Evolutionary conservation across 2,888 invertebrate genomes (phyloP), one percentile per base, ranked within the genome.

Genomic region (Pseudoips prasinana): DNA sequence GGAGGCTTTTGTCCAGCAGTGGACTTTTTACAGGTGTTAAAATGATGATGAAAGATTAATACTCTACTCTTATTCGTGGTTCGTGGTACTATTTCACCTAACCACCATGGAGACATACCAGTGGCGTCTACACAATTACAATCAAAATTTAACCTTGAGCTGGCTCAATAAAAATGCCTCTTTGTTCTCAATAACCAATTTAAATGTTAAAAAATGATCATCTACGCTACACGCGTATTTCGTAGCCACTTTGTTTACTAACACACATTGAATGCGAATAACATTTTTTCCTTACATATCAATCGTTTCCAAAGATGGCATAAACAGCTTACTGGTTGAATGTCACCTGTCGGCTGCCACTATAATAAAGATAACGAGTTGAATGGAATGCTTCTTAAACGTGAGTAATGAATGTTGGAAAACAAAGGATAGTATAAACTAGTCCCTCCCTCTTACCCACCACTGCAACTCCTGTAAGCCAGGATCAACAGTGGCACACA

Each of bases 261-360:
- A 72, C 70, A 66, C 51, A 56, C 37, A 44, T 34, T 66, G 73
- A 73, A 75, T 77, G 64, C 58, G 65, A 73, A 57, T 51, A 46
- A 35, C 30, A 45, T 55, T 65, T 75, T 73, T 65, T 39, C 18
- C 25, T 44, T 39, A 65, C 61, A 73, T 73, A 67, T 73, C 64
- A 74, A 79, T 77, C 70, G 66, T 53, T 60, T 44, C 76, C 71
- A 60, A 74, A 68, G 47, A 75, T 58, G 73, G 80, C 32, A 58
- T 69, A 74, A 69, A 66, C 67, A 45, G 47, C 58, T 63, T 68
- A 73, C 77, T 64, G 73, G 79, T 76, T 74, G 52, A 70, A 66
- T 68, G 73, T 74, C 84, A 82, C 75, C 80, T 83, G 83, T 74
- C 78, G 66, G 62, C n/a, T n/a, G n/a, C n/a, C n/a, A n/a, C 56